Base-by-base conservation (phyloP, 2,797 vertebrate species). In the Tolypeutes matacus region DNA sequence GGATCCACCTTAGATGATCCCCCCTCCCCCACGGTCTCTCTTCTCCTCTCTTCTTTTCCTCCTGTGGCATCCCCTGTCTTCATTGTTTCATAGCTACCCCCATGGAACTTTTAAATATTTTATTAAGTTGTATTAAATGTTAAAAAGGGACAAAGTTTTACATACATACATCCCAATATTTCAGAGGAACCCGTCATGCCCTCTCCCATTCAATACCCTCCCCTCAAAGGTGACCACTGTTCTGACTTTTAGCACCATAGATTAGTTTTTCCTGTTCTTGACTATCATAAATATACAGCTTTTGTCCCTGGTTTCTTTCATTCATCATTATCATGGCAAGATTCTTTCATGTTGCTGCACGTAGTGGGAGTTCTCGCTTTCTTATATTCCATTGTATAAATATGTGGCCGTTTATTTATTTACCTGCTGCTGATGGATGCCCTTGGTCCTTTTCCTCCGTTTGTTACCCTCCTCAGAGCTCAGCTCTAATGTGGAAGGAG, bases 121-220 rank as follows among this genome's bases (percentile, higher is more conserved):
- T 69, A 84, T 62, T 87, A 49, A 56, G 17, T 62, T 90, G 21
- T 62, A 95, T 85, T 62, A 90, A 86, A 67, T 70, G 5, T 18
- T 58, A 75, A 84, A 69, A 65, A 5, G 7, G 39, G 10, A 73
- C 42, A 49, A 10, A 49, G 46, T 58, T 96, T 39, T 82, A 87
- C 11, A 21, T 27, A 49, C 23, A n/a, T 49, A 72, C 18, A 72
- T 75, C 21, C 42, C 58, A 86, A 29, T 13, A 60, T 67, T 72
- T 76, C 76, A 67, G 46, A 60, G 69, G 25, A 42, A 3, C 20
- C 39, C 39, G 14, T 34, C 20, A 73, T 39, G 20, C 3, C 18
- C 27, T 11, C 6, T 78, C 64, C 21, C 73, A 60, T 29, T 39
- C 15, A 76, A 36, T 10, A 82, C 5, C 49, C 46, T 84, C 25